Conservation (phyloP, 2,797 vertebrate species). For the Mallotus villosus region DNA sequence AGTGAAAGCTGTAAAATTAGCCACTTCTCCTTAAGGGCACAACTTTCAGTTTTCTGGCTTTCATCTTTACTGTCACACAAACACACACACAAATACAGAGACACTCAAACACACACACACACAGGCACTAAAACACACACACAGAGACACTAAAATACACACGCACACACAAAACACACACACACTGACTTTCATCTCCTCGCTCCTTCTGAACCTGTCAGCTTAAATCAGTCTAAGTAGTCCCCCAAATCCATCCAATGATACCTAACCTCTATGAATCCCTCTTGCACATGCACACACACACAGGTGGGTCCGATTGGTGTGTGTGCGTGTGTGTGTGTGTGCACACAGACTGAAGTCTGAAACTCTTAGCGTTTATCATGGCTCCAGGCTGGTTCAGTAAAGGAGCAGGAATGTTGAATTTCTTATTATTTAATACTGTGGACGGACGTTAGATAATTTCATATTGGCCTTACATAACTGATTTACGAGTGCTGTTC, state of each 20-base stretch:
- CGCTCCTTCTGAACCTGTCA: conserved; percentile 25
- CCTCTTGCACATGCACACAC: not conserved
- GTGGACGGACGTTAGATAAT: conserved; percentile 1
- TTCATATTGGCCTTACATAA: conserved; percentile 38
- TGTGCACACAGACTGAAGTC: not conserved
- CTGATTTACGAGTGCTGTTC: conserved; percentile 10
- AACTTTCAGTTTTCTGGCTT: conserved; percentile 13
- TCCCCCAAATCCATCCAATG: not conserved
- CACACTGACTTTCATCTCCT: conserved; percentile 12
- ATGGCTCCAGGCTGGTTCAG: not conserved
- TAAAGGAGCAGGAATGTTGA: too few relatives aligned
- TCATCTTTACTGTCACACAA: conserved; percentile 9
- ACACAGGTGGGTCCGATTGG: conserved; percentile 1
- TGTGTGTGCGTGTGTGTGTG: not conserved
- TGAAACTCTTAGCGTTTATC: not conserved
- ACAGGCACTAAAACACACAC: not conserved
- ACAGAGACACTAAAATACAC: not conserved
- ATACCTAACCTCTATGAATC: conserved; percentile 6
- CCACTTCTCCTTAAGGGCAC: conserved; percentile 16
- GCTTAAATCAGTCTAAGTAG: conserved; percentile 15
- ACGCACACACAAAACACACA: conserved; percentile 1
- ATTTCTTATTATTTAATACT: too few relatives aligned
- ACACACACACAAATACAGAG: not conserved
- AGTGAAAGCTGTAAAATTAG: conserved; percentile 20
- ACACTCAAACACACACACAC: conserved; percentile 7